These are phyloP conservation scores for Thecocarcelia acutangulata DNA, from an alignment of 2,888 invertebrate genomes.

Conservation along the genomic window DNA sequence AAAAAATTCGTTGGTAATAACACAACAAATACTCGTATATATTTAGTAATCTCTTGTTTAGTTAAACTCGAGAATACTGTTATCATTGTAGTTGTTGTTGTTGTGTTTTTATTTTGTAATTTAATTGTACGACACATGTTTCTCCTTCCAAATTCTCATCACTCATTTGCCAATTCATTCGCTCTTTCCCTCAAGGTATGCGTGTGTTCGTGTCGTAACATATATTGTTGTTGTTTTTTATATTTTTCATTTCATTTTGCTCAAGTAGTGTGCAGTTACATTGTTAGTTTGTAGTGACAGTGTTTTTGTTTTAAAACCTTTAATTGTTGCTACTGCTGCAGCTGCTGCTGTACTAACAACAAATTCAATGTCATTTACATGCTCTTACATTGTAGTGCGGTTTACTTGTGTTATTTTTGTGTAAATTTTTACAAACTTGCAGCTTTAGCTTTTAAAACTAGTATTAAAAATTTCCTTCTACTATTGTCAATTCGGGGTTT, in stretches of 20 bases:
- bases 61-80: background rate
- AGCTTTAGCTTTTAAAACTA: background rate
- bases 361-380: conserved; percentile 44
- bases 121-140: conserved; percentile 3
- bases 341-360: conserved; percentile 8
- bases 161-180: background rate
- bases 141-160: background rate
- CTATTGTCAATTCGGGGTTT: background rate
- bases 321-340: background rate
- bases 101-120: background rate
- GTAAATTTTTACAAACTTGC: background rate
- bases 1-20: too few species aligned
- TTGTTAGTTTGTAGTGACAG: conserved; percentile 2
- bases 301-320: conserved; percentile 7
- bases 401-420: background rate
- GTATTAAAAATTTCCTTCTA: background rate
- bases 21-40: too few species aligned
- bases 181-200: background rate
- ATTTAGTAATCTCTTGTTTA: background rate
- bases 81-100: background rate
- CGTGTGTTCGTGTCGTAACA: background rate
- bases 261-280: background rate
- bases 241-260: background rate
- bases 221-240: background rate
- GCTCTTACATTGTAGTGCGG: conserved; percentile 4